phyloP scores from a whole-genome alignment of 2,797 vertebrate species.

The Sebastes glaucus region DNA sequence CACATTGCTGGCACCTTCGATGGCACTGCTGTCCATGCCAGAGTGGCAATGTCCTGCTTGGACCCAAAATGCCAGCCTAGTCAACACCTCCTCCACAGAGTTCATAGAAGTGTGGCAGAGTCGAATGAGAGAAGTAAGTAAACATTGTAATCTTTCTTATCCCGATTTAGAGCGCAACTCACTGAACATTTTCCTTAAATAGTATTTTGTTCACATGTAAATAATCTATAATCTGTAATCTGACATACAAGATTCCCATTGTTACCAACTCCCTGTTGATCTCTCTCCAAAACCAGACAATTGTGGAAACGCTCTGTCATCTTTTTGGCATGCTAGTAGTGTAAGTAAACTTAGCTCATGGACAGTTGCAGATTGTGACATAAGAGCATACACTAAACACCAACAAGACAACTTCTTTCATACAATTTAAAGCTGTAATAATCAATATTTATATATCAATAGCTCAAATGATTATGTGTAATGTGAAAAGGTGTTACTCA shows the following conservation, averaged over 20 bases:
- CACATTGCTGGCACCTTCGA: conserved; percentile 88
- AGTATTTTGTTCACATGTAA: neutral
- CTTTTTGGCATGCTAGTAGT: neutral
- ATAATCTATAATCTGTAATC: neutral
- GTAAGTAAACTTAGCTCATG: neutral
- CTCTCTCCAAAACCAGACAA: neutral
- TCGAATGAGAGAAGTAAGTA: conserved; percentile 91
- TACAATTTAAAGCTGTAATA: neutral
- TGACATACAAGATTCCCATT: neutral
- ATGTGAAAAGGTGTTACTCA: neutral
- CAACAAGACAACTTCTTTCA: neutral
- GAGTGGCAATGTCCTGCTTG: conserved; percentile 92
- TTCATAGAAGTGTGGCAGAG: conserved; percentile 93
- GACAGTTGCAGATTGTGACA: neutral
- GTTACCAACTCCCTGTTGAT: neutral
- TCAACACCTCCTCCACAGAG: conserved; percentile 87
- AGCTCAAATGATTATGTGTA: neutral
- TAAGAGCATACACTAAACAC: neutral
- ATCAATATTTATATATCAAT: neutral
- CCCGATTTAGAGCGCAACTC: neutral
- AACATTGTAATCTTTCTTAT: neutral
- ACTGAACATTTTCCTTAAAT: neutral
- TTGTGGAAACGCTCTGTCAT: neutral
- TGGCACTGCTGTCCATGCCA: conserved; percentile 94
- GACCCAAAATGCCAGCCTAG: conserved; percentile 89